Percentiles rank a stretch among this genome's conserved stretches.
Conservation (phyloP, 2,888 invertebrate species). For the Pollenia angustigena region DNA sequence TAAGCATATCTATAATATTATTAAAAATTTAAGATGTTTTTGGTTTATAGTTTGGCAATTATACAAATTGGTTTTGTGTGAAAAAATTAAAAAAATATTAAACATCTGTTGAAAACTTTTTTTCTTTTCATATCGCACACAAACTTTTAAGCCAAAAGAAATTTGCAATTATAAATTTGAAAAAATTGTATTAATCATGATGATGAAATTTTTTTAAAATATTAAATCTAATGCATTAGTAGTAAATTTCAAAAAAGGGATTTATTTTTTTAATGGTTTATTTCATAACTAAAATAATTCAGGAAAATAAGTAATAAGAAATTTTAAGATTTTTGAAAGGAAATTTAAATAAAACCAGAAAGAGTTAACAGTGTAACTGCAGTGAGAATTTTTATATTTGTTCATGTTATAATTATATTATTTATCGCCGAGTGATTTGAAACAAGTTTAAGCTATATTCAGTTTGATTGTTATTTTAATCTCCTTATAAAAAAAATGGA, state of each 20-base stretch:
- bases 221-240: background rate
- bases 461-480: too few species aligned
- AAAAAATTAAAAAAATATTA: slow-evolving; percentile 53
- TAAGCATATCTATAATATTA: slow-evolving; percentile 24
- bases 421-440: too few species aligned
- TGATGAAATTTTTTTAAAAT: slow-evolving; percentile 17
- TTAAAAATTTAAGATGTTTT: slow-evolving; percentile 39
- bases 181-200: slow-evolving; percentile 50
- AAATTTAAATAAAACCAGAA: too few species aligned
- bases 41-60: slow-evolving; percentile 64
- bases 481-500: too few species aligned
- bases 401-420: too few species aligned
- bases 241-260: background rate
- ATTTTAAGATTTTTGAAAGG: too few species aligned
- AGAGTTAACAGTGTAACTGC: too few species aligned
- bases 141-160: slow-evolving; percentile 16
- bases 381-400: too few species aligned
- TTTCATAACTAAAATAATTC: too few species aligned
- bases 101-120: slow-evolving; percentile 64
- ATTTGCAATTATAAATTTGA: slow-evolving; percentile 15
- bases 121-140: slow-evolving; percentile 20
- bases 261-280: too few species aligned
- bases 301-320: too few species aligned
- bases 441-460: too few species aligned
- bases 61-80: slow-evolving; percentile 49